A percentile compares a stretch with the other conserved stretches of the same genome.
Evolutionary conservation across 2,113 vertebrate species (phyloP).

Genomic region (Choloepus hoffmanni): DNA sequence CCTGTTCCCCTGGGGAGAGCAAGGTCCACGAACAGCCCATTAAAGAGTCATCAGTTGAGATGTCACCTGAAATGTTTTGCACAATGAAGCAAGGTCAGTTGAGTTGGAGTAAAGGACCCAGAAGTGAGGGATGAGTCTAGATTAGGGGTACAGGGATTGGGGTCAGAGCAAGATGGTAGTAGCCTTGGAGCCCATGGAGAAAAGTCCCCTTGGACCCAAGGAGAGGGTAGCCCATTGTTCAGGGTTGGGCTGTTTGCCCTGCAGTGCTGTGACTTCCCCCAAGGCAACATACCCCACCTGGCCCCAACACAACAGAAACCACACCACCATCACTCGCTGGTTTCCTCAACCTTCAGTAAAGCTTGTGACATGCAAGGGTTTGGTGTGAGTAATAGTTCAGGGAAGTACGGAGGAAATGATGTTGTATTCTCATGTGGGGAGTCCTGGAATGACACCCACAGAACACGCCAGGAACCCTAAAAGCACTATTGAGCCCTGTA

Average conservation of each 20-base stretch:
- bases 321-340: neutral
- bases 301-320: neutral
- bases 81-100: neutral
- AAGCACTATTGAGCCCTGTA: neutral
- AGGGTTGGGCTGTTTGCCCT: too few relatives aligned
- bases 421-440: neutral
- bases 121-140: neutral
- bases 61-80: neutral
- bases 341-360: neutral
- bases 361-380: neutral
- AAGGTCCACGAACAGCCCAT: neutral
- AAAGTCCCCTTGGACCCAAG: neutral
- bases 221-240: neutral
- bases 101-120: neutral
- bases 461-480: neutral
- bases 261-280: neutral
- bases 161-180: neutral
- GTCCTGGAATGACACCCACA: neutral
- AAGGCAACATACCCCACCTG: too few relatives aligned
- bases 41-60: neutral
- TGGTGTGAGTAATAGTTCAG: too few relatives aligned
- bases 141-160: neutral
- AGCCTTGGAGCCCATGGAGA: neutral
- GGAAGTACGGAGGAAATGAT: neutral
- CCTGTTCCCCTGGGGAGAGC: neutral